Evolutionary conservation across 2,888 invertebrate genomes (phyloP).

Genomic region (Dastarcus helophoroides): DNA sequence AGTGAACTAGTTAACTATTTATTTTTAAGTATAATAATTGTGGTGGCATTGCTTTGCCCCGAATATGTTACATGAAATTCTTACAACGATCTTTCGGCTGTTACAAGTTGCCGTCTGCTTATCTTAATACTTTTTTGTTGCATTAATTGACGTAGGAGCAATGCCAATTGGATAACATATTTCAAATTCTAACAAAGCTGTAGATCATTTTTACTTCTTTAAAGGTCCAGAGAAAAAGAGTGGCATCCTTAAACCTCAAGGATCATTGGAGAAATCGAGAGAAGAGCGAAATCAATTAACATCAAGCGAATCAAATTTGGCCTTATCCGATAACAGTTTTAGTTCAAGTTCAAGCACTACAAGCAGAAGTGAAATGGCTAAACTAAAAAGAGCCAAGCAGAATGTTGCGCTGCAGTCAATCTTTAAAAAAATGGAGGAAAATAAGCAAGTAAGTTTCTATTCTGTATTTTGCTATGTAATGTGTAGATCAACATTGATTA

Average conservation of each 20-base stretch:
- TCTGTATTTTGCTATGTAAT: background rate
- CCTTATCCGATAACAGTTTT: conserved; percentile 4
- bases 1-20: too few species aligned
- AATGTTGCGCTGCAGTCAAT: conserved; percentile 74
- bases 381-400: conserved; percentile 46
- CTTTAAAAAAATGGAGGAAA: conserved; percentile 59
- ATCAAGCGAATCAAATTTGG: conserved; percentile 10
- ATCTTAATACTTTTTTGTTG: too few species aligned
- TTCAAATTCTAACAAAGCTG: too few species aligned
- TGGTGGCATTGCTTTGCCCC: too few species aligned
- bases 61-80: too few species aligned
- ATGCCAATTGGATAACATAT: too few species aligned
- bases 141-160: too few species aligned
- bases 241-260: conserved; percentile 62
- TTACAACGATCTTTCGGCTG: too few species aligned
- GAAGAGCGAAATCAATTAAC: conserved; percentile 45
- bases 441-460: conserved; percentile 45
- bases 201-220: too few species aligned
- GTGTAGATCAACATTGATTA: too few species aligned
- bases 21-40: too few species aligned
- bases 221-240: conserved; percentile 30
- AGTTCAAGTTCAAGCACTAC: conserved; percentile 9
- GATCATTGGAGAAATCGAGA: conserved; percentile 54
- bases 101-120: too few species aligned
- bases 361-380: conserved; percentile 19